A percentile compares a stretch with the other conserved stretches of the same genome.
These are phyloP conservation scores for Parascotia fuliginaria DNA, from an alignment of 2,888 invertebrate species.

Conservation along the genomic window DNA sequence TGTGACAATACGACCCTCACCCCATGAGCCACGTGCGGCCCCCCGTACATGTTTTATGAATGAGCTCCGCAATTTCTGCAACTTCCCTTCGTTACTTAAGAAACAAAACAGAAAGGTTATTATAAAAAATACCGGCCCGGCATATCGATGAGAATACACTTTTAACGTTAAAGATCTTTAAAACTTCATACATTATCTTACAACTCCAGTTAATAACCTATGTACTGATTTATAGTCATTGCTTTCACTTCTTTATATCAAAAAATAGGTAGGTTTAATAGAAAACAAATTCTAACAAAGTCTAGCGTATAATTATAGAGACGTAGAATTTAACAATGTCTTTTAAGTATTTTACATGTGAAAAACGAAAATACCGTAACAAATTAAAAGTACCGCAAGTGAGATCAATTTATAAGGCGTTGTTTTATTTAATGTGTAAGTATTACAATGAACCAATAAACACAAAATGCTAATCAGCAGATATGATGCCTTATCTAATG, in stretches of 20 bases:
- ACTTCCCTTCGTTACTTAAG: conserved; percentile 61
- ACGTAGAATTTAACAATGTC: neutral
- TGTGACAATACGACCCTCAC: conserved; percentile 54
- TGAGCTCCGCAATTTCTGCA: conserved; percentile 64
- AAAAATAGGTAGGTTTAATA: neutral
- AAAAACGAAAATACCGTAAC: neutral
- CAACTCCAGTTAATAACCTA: neutral
- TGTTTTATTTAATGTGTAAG: conserved; percentile 21
- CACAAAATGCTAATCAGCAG: conserved; percentile 53
- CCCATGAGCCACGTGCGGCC: conserved; percentile 62
- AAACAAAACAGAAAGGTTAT: conserved; percentile 55
- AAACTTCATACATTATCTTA: neutral
- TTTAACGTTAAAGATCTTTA: conserved; percentile 7
- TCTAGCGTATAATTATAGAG: neutral
- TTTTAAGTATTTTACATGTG: neutral
- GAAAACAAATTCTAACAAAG: neutral
- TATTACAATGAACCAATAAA: conserved; percentile 40
- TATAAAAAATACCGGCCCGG: conserved; percentile 48
- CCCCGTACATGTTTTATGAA: conserved; percentile 73
- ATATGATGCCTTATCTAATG: conserved; percentile 49
- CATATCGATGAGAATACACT: conserved; percentile 54
- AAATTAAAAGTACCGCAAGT: conserved; percentile 7
- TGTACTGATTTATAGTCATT: no score
- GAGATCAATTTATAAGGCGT: conserved; percentile 5
- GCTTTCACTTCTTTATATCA: neutral